Evolutionary conservation across 1,140 invertebrate species (phyloP).

Genomic region (Drosophila pseudoananassae): DNA sequence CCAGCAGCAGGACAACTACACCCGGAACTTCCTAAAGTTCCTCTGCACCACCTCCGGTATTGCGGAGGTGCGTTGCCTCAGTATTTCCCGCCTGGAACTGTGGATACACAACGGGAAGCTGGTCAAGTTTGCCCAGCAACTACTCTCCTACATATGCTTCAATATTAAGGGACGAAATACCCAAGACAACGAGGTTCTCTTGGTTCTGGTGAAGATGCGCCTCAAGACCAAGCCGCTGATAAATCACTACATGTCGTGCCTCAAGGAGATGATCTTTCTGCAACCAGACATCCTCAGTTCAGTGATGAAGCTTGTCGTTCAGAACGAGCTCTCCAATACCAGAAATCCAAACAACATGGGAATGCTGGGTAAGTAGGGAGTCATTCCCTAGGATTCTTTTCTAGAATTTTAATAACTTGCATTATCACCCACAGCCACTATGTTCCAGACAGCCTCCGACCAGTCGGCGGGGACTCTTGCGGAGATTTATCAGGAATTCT

Average conservation of each 20-base stretch:
- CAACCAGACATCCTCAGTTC: conserved; percentile 91
- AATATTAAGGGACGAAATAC: conserved; percentile 90
- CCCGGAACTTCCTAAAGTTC: conserved; percentile 94
- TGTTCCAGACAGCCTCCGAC: conserved; percentile 93
- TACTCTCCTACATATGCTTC: conserved; percentile 95
- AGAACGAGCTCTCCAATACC: conserved; percentile 96
- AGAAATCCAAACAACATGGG: conserved; percentile 97
- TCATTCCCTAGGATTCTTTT: too few species aligned
- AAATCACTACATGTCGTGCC: conserved; percentile 93
- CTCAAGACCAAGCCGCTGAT: conserved; percentile 97
- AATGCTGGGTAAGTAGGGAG: conserved; percentile 69
- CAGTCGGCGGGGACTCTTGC: conserved; percentile 91
- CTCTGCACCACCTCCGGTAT: conserved; percentile 94
- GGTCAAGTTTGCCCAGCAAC: conserved; percentile 94
- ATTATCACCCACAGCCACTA: conserved; percentile 86
- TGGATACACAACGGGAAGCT: conserved; percentile 98
- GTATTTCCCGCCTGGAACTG: conserved; percentile 93
- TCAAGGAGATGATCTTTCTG: conserved; percentile 87
- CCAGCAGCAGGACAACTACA: conserved; percentile 93
- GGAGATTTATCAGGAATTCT: conserved; percentile 93
- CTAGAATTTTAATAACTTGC: background rate
- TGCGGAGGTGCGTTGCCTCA: conserved; percentile 91
- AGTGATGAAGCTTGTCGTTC: conserved; percentile 96
- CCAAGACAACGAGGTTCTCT: conserved; percentile 95
- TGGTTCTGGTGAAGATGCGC: conserved; percentile 94